phyloP scores from a whole-genome alignment of 2,797 vertebrate genomes.

The Sebastes itinus region DNA sequence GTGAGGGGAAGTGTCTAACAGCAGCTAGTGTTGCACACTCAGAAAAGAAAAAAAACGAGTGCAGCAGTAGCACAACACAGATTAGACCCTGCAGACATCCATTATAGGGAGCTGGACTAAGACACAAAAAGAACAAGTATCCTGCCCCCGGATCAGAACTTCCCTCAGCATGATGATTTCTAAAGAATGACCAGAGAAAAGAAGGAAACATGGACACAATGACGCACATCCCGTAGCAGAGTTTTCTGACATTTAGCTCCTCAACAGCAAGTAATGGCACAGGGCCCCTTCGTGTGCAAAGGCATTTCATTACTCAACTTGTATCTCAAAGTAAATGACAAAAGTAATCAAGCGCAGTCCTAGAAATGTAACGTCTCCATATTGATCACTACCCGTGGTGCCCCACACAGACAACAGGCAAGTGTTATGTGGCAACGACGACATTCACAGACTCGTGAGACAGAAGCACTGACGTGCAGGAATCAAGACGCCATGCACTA shows the following conservation, averaged over 20 bases:
- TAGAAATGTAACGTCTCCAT: constrained; percentile 26
- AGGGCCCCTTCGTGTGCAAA: neutral
- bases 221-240: neutral
- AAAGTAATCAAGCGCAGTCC: neutral
- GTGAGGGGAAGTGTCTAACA: constrained; percentile 64
- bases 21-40: constrained; percentile 37
- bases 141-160: neutral
- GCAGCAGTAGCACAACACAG: constrained; percentile 39
- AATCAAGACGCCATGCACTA: neutral
- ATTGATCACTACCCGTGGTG: neutral
- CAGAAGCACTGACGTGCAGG: neutral
- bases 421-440: neutral
- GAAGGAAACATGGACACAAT: neutral
- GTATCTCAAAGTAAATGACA: neutral
- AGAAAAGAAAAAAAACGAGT: constrained; percentile 1
- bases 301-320: neutral
- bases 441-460: constrained; percentile 22
- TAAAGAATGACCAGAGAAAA: neutral
- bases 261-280: neutral
- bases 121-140: neutral
- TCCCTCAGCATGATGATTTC: neutral
- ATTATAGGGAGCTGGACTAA: neutral
- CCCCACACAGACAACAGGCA: constrained; percentile 2
- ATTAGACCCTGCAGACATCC: constrained; percentile 41
- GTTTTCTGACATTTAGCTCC: neutral